These are phyloP conservation scores for Mythimna loreyi DNA, from an alignment of 2,888 invertebrate genomes.

Conservation along the genomic window DNA sequence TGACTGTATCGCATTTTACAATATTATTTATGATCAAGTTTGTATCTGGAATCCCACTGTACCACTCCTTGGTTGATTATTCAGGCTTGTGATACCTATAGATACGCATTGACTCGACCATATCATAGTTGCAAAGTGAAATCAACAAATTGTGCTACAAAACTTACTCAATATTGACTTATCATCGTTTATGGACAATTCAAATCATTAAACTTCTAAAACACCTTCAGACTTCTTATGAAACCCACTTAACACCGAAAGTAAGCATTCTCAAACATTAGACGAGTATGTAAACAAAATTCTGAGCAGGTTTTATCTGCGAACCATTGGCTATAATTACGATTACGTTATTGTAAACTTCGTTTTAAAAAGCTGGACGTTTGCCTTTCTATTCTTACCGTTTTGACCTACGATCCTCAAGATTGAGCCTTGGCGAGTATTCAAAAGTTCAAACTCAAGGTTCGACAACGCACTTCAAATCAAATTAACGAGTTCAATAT, in stretches of 20 bases:
- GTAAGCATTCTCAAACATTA: slow-evolving; percentile 48
- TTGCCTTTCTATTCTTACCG: slow-evolving; percentile 39
- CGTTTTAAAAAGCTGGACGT: slow-evolving; percentile 11
- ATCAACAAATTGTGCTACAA: slow-evolving; percentile 20
- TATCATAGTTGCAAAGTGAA: slow-evolving; percentile 24
- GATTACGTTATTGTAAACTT: slow-evolving; percentile 26
- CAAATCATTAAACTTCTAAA: slow-evolving; percentile 39
- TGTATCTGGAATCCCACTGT: not conserved
- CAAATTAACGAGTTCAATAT: slow-evolving; percentile 27
- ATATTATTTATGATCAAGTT: not conserved
- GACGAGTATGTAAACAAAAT: slow-evolving; percentile 30
- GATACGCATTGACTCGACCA: not conserved
- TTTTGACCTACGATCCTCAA: slow-evolving; percentile 43
- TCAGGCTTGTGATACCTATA: slow-evolving; percentile 17
- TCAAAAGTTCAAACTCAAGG: slow-evolving; percentile 61
- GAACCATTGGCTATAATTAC: slow-evolving; percentile 33
- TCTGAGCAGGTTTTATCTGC: slow-evolving; percentile 29
- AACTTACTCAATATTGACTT: slow-evolving; percentile 35
- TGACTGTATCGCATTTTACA: not conserved
- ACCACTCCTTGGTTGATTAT: slow-evolving; percentile 15
- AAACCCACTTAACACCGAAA: slow-evolving; percentile 49
- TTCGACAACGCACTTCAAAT: slow-evolving; percentile 30
- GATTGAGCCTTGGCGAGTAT: slow-evolving; percentile 46
- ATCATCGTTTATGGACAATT: slow-evolving; percentile 29
- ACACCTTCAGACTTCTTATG: slow-evolving; percentile 37